A percentile compares a stretch with the other conserved stretches of the same genome.
Evolutionary conservation across 2,888 invertebrate genomes (phyloP).

Genomic region (Diaperis boleti): DNA sequence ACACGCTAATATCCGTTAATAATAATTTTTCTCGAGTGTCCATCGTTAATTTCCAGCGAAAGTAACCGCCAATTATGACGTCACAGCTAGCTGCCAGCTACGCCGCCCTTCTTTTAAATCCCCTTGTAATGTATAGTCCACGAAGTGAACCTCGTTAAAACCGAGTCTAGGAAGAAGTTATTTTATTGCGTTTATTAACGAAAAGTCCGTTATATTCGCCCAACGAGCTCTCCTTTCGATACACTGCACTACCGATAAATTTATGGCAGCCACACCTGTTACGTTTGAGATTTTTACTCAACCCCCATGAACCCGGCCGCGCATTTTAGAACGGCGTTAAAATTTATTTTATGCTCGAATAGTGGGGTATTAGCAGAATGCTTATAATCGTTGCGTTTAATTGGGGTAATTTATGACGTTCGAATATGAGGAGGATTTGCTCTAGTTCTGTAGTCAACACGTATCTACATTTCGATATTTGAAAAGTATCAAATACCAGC

Average conservation of each 20-base stretch:
- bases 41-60: conserved; percentile 24
- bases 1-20: conserved; percentile 58
- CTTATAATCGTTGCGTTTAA: conserved; percentile 14
- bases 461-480: too few species aligned
- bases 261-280: conserved; percentile 38
- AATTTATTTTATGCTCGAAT: too few species aligned
- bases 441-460: too few species aligned
- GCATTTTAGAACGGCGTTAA: neutral
- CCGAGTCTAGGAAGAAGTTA: conserved; percentile 38
- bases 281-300: conserved; percentile 33
- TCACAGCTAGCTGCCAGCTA: conserved; percentile 38
- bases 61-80: conserved; percentile 32
- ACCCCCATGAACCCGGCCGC: conserved; percentile 28
- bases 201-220: conserved; percentile 36
- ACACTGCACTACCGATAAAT: conserved; percentile 15
- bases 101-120: conserved; percentile 40
- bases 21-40: conserved; percentile 38
- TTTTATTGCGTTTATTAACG: conserved; percentile 40
- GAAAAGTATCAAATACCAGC: too few species aligned
- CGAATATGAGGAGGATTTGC: neutral
- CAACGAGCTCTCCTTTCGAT: conserved; percentile 33
- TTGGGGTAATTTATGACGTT: conserved; percentile 18
- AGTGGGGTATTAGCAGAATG: neutral
- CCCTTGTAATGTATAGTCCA: conserved; percentile 35
- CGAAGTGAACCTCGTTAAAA: conserved; percentile 40